A percentile compares a stretch with the other conserved stretches of the same genome.
These are phyloP conservation scores for Alaudala cheleensis DNA, from an alignment of 2,113 vertebrate species.

Conservation along the genomic window DNA sequence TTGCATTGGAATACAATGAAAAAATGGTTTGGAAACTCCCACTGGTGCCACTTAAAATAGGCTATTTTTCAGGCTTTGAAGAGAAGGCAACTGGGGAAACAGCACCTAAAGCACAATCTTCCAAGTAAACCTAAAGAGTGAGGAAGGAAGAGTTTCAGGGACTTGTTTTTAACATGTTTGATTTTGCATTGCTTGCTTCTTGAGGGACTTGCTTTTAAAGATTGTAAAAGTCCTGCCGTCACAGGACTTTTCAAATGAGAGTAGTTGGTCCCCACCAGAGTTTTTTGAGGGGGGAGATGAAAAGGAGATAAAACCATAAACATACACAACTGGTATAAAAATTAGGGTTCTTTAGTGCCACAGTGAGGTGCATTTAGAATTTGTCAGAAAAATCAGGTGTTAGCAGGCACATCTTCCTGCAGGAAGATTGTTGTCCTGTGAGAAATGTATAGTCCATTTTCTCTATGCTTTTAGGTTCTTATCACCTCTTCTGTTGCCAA, in stretches of 20 bases:
- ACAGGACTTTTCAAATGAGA: not conserved
- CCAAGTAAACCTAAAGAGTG: not conserved
- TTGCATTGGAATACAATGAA: not conserved
- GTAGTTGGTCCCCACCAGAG: not conserved
- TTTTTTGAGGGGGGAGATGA: rapidly evolving
- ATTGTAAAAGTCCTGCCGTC: not conserved
- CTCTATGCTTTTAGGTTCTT: not conserved
- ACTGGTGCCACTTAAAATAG: not conserved
- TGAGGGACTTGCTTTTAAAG: not conserved
- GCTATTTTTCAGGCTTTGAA: not conserved
- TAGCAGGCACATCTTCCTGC: not conserved
- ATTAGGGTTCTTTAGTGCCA: not conserved
- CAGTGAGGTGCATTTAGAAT: not conserved
- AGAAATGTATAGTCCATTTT: not conserved
- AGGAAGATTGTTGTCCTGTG: not conserved
- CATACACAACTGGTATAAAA: not conserved
- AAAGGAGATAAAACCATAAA: not conserved
- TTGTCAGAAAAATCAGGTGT: not conserved
- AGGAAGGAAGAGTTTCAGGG: not conserved
- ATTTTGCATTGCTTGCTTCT: not conserved
- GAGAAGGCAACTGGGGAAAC: not conserved
- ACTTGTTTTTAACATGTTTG: not conserved
- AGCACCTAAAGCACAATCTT: not conserved
- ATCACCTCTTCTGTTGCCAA: not conserved
- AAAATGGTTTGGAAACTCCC: not conserved